Base-by-base conservation (phyloP, 2,113 vertebrate species). In the Sander vitreus region DNA sequence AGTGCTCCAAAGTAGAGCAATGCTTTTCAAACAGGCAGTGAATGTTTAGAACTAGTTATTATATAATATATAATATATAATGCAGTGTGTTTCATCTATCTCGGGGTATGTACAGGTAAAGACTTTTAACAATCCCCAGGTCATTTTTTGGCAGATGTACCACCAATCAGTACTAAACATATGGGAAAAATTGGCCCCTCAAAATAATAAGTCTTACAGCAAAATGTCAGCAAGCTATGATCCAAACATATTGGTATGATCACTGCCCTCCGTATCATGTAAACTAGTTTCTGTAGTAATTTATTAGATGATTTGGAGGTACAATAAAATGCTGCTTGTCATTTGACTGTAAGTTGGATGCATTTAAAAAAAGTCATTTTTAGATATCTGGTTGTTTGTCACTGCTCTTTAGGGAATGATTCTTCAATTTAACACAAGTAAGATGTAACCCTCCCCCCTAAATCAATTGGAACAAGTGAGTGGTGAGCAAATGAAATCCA, bases 401-500 rank as follows among this genome's bases (percentile, higher is more conserved):
- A 57, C 39, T 73, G 76, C 63, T 80, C 69, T 77, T 23, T 47
- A 69, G 48, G 75, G 68, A 85, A 68, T 27, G 60, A 87, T 88
- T 89, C 68, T 89, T 82, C 75, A 86, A 87, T 83, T 81, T 69
- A 83, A 81, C 60, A 60, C 21, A 27, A 27, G 27, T 27, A 62
- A 64, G 54, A 59, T 70, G 25, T 51, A 59, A 72, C 18, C 55
- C 70, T 30, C 36, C 53, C 70, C 69, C 69, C 80, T 83, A 89
- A 93, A 95, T 94, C 92, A 92, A 95, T 93, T 75, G 75, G 58
- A 89, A 79, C 86, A 84, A 93, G 89, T 85, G 86, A 92, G 91
- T 72, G 60, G 78, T 92, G 93, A 94, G 91, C 80, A 89, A 95
- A 92, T 94, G 85, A 91, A 94, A 94, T 93, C 90, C 92, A 92